phyloP scores from a whole-genome alignment of 2,113 vertebrate genomes.

The Gnathonemus echidnorhynchus region DNA sequence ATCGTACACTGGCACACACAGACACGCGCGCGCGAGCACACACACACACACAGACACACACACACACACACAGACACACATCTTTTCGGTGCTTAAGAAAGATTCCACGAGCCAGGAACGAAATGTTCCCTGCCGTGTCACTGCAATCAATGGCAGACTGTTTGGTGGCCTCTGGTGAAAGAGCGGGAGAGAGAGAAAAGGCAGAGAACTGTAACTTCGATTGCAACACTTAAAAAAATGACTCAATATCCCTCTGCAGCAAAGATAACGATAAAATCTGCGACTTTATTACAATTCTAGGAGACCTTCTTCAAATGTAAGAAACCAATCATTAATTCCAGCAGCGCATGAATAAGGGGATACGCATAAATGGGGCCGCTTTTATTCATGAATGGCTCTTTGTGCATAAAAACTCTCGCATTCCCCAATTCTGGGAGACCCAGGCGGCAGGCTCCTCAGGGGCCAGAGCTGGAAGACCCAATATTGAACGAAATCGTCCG shows the following conservation, averaged over 20 bases:
- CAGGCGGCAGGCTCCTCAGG: not conserved
- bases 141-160: not conserved
- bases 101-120: not conserved
- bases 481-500: not conserved
- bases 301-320: not conserved
- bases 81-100: not conserved
- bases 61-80: not conserved
- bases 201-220: not conserved
- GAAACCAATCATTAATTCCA: slow-evolving; percentile 14
- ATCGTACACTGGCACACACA: not conserved
- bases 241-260: not conserved
- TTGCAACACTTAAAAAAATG: not conserved
- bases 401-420: slow-evolving; percentile 7
- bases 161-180: not conserved
- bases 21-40: not conserved
- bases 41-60: not conserved
- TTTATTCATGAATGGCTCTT: slow-evolving; percentile 18
- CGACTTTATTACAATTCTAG: not conserved
- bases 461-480: not conserved
- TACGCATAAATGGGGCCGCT: slow-evolving; percentile 7
- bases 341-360: slow-evolving; percentile 4
- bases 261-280: not conserved
- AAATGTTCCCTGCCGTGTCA: not conserved
- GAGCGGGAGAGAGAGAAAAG: not conserved
- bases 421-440: slow-evolving; percentile 3